phyloP scores from a whole-genome alignment of 2,113 vertebrate genomes.

The Spea multiplicata region DNA sequence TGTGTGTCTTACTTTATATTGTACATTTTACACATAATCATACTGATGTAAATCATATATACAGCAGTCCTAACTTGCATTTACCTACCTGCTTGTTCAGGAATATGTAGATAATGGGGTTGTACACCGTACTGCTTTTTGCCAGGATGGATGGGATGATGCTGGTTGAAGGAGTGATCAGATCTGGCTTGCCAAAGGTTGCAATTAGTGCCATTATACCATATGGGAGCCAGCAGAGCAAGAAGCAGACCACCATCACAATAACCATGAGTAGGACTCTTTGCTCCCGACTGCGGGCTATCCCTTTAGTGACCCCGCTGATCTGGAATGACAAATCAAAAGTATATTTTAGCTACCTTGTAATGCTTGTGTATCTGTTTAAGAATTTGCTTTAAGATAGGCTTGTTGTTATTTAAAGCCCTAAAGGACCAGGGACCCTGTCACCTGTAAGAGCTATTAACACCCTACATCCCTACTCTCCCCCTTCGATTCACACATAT shows the following conservation, averaged over 20 bases:
- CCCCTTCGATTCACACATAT: too few relatives aligned
- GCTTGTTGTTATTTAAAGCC: too few relatives aligned
- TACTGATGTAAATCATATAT: too few relatives aligned
- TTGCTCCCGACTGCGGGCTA: slow-evolving; percentile 57
- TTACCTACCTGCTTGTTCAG: slow-evolving; percentile 74
- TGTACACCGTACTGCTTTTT: slow-evolving; percentile 72
- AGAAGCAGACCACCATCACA: slow-evolving; percentile 71
- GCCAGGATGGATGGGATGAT: slow-evolving; percentile 70
- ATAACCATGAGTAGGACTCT: slow-evolving; percentile 67
- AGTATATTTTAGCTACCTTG: too few relatives aligned
- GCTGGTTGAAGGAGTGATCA: slow-evolving; percentile 63
- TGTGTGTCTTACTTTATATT: too few relatives aligned
- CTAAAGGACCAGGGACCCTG: too few relatives aligned
- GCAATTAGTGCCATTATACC: slow-evolving; percentile 65
- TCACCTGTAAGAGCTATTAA: too few relatives aligned
- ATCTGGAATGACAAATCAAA: slow-evolving; percentile 44
- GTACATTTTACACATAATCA: too few relatives aligned
- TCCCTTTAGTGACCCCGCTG: slow-evolving; percentile 45
- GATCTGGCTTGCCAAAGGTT: slow-evolving; percentile 64
- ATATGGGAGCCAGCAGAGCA: slow-evolving; percentile 76
- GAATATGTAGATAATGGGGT: slow-evolving; percentile 72
- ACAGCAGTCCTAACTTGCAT: background rate
- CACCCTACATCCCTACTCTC: too few relatives aligned
- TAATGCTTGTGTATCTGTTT: too few relatives aligned
- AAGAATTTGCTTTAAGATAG: too few relatives aligned